Conservation (phyloP, 1,140 invertebrate species). For the Zophobas morio region DNA sequence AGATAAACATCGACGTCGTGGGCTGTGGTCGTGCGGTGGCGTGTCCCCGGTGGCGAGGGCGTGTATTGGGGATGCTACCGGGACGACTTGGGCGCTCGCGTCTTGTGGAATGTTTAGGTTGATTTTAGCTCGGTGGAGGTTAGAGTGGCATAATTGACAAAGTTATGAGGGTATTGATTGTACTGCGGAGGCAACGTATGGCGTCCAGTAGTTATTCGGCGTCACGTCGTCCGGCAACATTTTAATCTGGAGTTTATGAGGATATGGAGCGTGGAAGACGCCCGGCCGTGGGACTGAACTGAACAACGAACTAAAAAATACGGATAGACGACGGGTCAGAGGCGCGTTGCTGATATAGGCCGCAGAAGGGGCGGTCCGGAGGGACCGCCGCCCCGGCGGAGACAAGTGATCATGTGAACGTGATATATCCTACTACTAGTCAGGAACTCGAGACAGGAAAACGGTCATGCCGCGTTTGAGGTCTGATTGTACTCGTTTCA, state of each 20-base stretch:
- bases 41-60: not conserved
- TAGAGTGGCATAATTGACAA: slow-evolving; percentile 48
- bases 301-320: slow-evolving; percentile 50
- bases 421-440: slow-evolving; percentile 63
- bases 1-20: not conserved
- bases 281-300: slow-evolving; percentile 52
- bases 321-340: slow-evolving; percentile 41
- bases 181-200: slow-evolving; percentile 47
- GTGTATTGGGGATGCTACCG: slow-evolving; percentile 21
- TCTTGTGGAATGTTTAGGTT: slow-evolving; percentile 30
- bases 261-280: slow-evolving; percentile 52
- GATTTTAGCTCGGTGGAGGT: slow-evolving; percentile 32
- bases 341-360: slow-evolving; percentile 41
- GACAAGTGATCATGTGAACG: slow-evolving; percentile 40
- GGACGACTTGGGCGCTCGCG: slow-evolving; percentile 19
- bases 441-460: slow-evolving; percentile 67
- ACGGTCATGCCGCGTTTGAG: slow-evolving; percentile 54
- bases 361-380: slow-evolving; percentile 36
- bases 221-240: slow-evolving; percentile 48
- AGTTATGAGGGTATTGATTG: slow-evolving; percentile 49
- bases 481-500: slow-evolving; percentile 68
- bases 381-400: slow-evolving; percentile 26
- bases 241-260: slow-evolving; percentile 47
- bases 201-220: slow-evolving; percentile 46
- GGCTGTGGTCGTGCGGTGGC: not conserved